These are phyloP conservation scores for Xiphophorus maculatus DNA, from an alignment of 2,113 vertebrate genomes.

Conservation along the genomic window DNA sequence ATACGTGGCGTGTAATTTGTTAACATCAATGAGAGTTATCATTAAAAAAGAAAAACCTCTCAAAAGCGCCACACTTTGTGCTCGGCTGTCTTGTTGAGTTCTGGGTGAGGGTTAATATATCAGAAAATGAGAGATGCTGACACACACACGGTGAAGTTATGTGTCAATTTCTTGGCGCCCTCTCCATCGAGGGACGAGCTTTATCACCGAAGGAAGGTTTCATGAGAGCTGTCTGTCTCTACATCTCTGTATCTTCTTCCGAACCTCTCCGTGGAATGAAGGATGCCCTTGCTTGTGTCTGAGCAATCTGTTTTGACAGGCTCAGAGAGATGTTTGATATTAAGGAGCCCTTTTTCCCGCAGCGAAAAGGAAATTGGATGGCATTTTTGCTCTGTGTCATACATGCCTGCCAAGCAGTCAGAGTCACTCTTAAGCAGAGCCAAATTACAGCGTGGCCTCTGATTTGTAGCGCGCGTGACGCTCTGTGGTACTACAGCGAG, in stretches of 20 bases:
- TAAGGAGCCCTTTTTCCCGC: conserved; percentile 42
- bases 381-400: conserved; percentile 50
- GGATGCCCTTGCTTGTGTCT: conserved; percentile 60
- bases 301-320: conserved; percentile 67
- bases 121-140: conserved; percentile 48
- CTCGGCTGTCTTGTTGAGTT: conserved; percentile 16
- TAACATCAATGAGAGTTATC: conserved; percentile 24
- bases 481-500: conserved; percentile 43
- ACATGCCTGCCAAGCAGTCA: conserved; percentile 33
- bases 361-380: conserved; percentile 55
- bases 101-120: conserved; percentile 52
- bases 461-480: conserved; percentile 39
- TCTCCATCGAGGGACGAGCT: conserved; percentile 35
- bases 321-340: conserved; percentile 65
- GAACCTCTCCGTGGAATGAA: conserved; percentile 52
- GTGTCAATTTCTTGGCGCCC: conserved; percentile 61
- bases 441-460: conserved; percentile 15
- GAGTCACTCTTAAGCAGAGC: conserved; percentile 14
- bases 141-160: conserved; percentile 43
- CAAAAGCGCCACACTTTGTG: conserved; percentile 32
- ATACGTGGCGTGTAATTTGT: conserved; percentile 26
- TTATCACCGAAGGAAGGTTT: conserved; percentile 51
- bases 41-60: conserved; percentile 24
- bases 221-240: conserved; percentile 54
- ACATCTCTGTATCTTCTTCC: conserved; percentile 34